A percentile compares a stretch with the other conserved stretches of the same genome.
phyloP scores from a whole-genome alignment of 1,140 invertebrate genomes.

The Drosophila arawakana region DNA sequence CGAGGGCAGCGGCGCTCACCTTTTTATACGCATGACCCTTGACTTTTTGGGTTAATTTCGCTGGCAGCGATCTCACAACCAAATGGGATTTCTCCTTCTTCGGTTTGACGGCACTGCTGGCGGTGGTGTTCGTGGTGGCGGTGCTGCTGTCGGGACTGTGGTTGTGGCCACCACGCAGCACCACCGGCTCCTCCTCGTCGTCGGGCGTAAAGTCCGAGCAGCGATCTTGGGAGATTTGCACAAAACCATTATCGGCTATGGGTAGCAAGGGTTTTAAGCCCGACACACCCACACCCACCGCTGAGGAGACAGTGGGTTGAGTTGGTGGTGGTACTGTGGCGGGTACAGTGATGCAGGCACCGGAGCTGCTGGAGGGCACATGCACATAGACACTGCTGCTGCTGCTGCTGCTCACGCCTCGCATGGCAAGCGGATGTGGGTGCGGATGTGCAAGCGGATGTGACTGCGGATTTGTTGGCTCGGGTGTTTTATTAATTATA shows the following conservation, averaged over 20 bases:
- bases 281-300: too few relatives aligned
- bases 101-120: conserved; percentile 46
- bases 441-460: conserved; percentile 20
- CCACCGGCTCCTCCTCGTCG: conserved; percentile 83
- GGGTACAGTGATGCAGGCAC: not conserved
- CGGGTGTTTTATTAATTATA: conserved; percentile 82
- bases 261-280: conserved; percentile 64
- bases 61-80: conserved; percentile 77
- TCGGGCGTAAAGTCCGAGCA: conserved; percentile 82
- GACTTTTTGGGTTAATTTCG: conserved; percentile 80
- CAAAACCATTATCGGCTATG: conserved; percentile 83
- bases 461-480: conserved; percentile 54
- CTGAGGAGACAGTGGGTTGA: too few relatives aligned
- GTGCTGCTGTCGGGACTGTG: conserved; percentile 10
- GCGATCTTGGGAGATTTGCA: conserved; percentile 83
- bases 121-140: not conserved
- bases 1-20: conserved; percentile 55
- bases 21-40: conserved; percentile 81
- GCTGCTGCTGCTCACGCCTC: conserved; percentile 7
- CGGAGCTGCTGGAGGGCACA: conserved; percentile 51
- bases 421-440: conserved; percentile 26
- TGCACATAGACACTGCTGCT: conserved; percentile 75
- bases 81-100: conserved; percentile 83
- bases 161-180: conserved; percentile 64
- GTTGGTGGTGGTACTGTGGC: conserved; percentile 10